Conservation (phyloP, 2,888 invertebrate species). For the Eupithecia pulchellata region DNA sequence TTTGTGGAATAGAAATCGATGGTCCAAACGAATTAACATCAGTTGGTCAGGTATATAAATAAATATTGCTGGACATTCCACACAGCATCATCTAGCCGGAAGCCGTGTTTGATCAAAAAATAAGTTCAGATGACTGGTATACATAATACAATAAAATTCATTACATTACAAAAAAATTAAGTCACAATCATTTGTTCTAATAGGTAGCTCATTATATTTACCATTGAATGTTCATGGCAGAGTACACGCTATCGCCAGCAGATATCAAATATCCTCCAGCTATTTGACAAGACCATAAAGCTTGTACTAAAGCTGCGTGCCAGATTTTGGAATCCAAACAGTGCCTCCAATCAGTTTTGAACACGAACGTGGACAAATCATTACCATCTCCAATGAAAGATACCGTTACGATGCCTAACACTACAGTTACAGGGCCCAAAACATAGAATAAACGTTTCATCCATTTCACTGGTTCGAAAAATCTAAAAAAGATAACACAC, state of each 20-base stretch:
- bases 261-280: slow-evolving; percentile 72
- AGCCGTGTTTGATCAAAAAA: too few relatives aligned
- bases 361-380: slow-evolving; percentile 50
- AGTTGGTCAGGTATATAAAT: too few relatives aligned
- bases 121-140: too few relatives aligned
- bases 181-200: too few relatives aligned
- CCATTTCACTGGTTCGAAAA: slow-evolving; percentile 70
- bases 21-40: too few relatives aligned
- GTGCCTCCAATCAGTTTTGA: slow-evolving; percentile 55
- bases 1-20: neutral
- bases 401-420: slow-evolving; percentile 53
- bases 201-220: too few relatives aligned
- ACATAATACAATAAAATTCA: too few relatives aligned
- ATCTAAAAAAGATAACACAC: slow-evolving; percentile 58
- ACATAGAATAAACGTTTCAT: slow-evolving; percentile 70
- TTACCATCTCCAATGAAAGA: slow-evolving; percentile 52
- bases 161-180: too few relatives aligned
- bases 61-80: too few relatives aligned
- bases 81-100: too few relatives aligned
- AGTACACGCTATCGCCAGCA: slow-evolving; percentile 68
- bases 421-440: slow-evolving; percentile 57
- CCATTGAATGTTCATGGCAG: slow-evolving; percentile 69
- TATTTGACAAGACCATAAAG: slow-evolving; percentile 67
- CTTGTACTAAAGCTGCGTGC: slow-evolving; percentile 67
- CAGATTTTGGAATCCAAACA: slow-evolving; percentile 64